Evolutionary conservation across 2,113 vertebrate genomes (phyloP).

Genomic region (Oreochromis spilurus): DNA sequence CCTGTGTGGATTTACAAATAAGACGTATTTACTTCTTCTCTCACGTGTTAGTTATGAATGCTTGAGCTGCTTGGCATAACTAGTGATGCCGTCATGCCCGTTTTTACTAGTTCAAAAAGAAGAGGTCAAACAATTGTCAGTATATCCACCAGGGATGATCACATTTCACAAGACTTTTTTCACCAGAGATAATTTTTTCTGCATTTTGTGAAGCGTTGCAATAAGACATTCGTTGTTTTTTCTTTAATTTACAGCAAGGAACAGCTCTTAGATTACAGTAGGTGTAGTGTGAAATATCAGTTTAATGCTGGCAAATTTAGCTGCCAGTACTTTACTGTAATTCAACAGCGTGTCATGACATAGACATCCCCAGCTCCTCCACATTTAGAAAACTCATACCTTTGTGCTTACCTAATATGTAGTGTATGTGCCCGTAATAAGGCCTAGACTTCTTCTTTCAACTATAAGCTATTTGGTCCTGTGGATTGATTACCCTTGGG

Average conservation of each 20-base stretch:
- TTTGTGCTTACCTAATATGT: constrained; percentile 61
- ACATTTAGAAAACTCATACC: constrained; percentile 72
- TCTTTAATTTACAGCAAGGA: neutral
- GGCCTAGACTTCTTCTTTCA: neutral
- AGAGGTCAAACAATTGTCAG: neutral
- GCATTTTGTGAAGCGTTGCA: neutral
- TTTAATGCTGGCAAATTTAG: neutral
- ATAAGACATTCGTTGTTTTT: neutral
- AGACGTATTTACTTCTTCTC: neutral
- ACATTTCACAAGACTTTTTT: neutral
- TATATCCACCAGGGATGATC: neutral
- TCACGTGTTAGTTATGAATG: neutral
- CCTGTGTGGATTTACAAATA: neutral
- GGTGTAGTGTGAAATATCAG: neutral
- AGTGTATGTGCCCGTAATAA: constrained; percentile 48
- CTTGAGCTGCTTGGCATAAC: neutral
- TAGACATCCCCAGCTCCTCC: constrained; percentile 1
- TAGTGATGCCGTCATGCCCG: neutral
- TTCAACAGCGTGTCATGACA: neutral
- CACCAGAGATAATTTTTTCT: rapidly evolving
- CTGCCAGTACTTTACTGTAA: neutral
- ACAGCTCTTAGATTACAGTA: neutral
- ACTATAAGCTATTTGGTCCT: neutral
- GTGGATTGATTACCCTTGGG: constrained; percentile 1
- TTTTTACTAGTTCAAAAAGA: constrained; percentile 2